Evolutionary conservation across 2,113 vertebrate species (phyloP), one percentile per base, ranked within the genome.

Genomic region (Stercorarius parasiticus): DNA sequence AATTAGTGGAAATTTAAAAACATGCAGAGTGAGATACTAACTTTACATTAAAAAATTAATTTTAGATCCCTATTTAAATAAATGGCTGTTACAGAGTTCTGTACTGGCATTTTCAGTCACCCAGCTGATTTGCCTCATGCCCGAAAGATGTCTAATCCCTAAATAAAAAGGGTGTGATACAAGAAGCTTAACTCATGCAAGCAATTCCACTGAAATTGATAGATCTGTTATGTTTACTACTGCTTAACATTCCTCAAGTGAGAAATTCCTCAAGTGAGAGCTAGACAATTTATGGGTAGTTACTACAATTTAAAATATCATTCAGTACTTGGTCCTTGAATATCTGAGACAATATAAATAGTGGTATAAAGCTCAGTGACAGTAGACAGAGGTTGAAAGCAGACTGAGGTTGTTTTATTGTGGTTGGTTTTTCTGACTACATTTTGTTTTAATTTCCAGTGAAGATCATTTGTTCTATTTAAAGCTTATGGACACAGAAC

Each of bases 381-480:
- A 96, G 62, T 3, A 96, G 71, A 73, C 67, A 93, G 85, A 90
- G n/a, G 79, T 64, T 94, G 82, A 90, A 96, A 95, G 85, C 79
- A 94, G 93, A 77, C 71, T 81, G 92, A 90, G 95, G 90, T 70
- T 83, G 18, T 55, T 96, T 82, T 96, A 77, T 94, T 97, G 95
- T 96, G 95, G 90, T 77, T 70, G 55, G 6, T 4, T 90, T 94
- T 95, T 94, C 79, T 93, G 90, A 80, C 90, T 88, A 62, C 87
- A 95, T 88, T 96, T 87, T 95, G 82, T 55, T 96, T 93, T 77
- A 92, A 96, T 96, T 95, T 96, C 66, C 81, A 93, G 43, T 47
- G 88, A 93, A 88, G 70, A 91, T n/a, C 19, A 77, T 82, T 91
- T 81, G 50, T 82, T 96, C 90, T 92, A 73, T 95, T 94, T 95